These are phyloP conservation scores for Oryzias curvinotus DNA, from an alignment of 2,113 vertebrate species.

Conservation along the genomic window DNA sequence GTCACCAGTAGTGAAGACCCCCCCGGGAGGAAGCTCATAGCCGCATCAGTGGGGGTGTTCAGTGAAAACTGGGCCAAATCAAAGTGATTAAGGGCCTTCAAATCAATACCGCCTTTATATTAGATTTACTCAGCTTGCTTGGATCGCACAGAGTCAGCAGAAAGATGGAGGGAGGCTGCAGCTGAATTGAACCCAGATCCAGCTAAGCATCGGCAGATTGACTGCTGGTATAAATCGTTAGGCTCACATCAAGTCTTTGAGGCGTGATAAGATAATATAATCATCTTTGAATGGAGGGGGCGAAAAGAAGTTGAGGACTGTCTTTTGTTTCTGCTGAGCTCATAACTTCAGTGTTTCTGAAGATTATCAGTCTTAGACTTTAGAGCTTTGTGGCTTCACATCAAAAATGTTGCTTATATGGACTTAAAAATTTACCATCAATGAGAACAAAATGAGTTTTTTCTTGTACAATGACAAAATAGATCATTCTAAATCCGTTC, in stretches of 20 bases:
- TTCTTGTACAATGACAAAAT: too few species aligned
- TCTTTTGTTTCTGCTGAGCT: constrained; percentile 55
- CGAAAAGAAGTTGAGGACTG: constrained; percentile 12
- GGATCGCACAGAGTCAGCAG: constrained; percentile 70
- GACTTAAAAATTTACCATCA: too few species aligned
- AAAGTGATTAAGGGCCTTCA: constrained; percentile 77
- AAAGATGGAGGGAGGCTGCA: constrained; percentile 52
- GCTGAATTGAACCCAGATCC: constrained; percentile 59
- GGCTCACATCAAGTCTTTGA: constrained; percentile 45
- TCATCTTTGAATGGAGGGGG: constrained; percentile 41
- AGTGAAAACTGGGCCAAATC: constrained; percentile 74
- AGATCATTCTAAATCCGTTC: too few species aligned
- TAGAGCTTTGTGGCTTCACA: too few species aligned
- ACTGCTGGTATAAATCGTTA: constrained; percentile 62
- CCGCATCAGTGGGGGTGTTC: constrained; percentile 57
- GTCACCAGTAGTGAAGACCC: constrained; percentile 26
- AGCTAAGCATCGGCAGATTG: constrained; percentile 45
- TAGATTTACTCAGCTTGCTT: constrained; percentile 69
- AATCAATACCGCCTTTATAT: constrained; percentile 81
- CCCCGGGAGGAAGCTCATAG: constrained; percentile 48
- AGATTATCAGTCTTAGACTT: too few species aligned
- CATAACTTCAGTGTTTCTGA: constrained; percentile 22
- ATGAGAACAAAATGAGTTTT: too few species aligned
- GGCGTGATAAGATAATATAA: constrained; percentile 52
- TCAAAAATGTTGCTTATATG: too few species aligned